Evolutionary conservation across 2,113 vertebrate species (phyloP), one percentile per base, ranked within the genome.

Genomic region (Lampris incognitus): DNA sequence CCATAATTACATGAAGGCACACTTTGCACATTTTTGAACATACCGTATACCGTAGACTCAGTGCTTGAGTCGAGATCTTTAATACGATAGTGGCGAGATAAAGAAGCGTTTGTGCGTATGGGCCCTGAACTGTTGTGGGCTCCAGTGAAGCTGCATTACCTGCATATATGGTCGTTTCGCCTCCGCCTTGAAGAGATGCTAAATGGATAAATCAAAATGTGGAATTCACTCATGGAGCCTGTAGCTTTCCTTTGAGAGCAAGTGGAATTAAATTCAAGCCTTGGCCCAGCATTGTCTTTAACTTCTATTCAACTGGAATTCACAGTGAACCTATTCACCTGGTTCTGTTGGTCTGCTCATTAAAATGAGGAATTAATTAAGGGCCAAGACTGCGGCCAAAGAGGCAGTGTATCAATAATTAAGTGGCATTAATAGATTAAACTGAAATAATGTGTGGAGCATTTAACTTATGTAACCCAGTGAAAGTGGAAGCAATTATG

Each of bases 381-480:
- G 69, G 74, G 85, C 77, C 86, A 71, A 78, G 83, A 74, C 78
- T 52, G 13, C 8, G 46, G 87, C 81, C 84, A 72, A 67, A 83
- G 85, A 87, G 77, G 76, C 84, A 68, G 61, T 62, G 71, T 85
- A 92, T 92, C 83, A 92, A 92, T 92, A 89, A 92, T 92, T 91
- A 90, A 92, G 70, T 71, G 49, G 72, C 86, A 87, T 91, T 91
- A 92, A 93, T 91, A 89, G 91, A 92, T 90, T 91, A 88, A 88
- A 83, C 64, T 41, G 78, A 74, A 79, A 85, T 83, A 86, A 84
- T 84, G 79, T 86, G 84, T 72, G 7, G 76, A 72, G 63, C 72
- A 71, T 88, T 92, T 90, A 89, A 89, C 89, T 91, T 82, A 69
- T 79, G 70, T 78, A 86, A 85, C 86, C 86, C 80, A 46, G 69